Evolutionary conservation across 2,888 invertebrate species (phyloP), one percentile per base, ranked within the genome.

Genomic region (Volucella inflata): DNA sequence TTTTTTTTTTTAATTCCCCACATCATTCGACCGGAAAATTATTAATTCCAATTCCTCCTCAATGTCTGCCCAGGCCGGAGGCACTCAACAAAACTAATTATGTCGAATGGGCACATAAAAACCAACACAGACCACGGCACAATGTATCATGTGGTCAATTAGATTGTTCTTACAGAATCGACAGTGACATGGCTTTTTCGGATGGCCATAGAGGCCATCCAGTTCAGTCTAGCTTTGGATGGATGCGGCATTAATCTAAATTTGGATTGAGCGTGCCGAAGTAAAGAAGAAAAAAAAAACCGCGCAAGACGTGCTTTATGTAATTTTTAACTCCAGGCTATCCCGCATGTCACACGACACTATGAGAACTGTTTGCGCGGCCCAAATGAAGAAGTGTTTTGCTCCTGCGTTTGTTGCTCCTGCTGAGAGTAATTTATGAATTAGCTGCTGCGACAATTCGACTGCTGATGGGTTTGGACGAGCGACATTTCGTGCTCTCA

Each of bases 191-290:
- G 55, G 44, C 16, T n/a, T 44, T 21, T 30, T 40, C 14, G 57
- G 11, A 11, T 36, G 16, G 57, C 16, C 57, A 36, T 14, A 12
- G 38, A 16, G 16, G 40, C 40, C n/a, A 21, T 48, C 46, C 68
- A 68, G 44, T 30, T 53, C 17, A 53, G 48, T 53, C 36, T 44
- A 62, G 55, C 68, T 40, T 30, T 70, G 64, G 55, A 85, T 80
- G 75, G 75, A 70, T 76, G 81, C 68, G 75, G 68, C 75, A 80
- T 80, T 84, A 75, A 75, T 84, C 84, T 84, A 71, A 70, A 71
- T 71, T 71, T 70, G 75, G 68, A 36, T 11, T 68, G 11, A 40
- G 44, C 38, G 10, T 64, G 60, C 36, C 67, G 12, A 17, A 14
- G 44, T 14, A 40, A 42, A 30, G 11, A 68, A 59, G 38, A 46